Base-by-base conservation (phyloP, 2,797 vertebrate species). In the Sparus aurata region DNA sequence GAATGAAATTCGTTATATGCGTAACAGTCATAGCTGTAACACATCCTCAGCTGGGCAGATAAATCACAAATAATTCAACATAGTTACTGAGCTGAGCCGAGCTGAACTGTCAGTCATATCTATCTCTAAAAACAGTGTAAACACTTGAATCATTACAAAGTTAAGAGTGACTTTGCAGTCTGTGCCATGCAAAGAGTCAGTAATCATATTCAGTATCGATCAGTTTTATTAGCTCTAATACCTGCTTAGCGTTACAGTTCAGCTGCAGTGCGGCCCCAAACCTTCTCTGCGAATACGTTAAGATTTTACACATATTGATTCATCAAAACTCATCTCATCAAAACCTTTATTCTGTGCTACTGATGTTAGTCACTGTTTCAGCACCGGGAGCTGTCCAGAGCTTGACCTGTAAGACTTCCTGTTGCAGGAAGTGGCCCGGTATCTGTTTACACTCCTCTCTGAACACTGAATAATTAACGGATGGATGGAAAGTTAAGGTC, bases 361-460 rank as follows among this genome's bases (percentile, higher is more conserved):
- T 52, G n/a, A 2, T 25, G 3, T 47, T 9, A n/a, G 16, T 53
- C 25, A 20, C 38, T 0, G 25, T 50, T 83, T 78, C 69, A 80
- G 55, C 43, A 72, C 49, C 45, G 71, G 50, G 49, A 77, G 47
- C 66, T 80, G 10, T 66, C 58, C 68, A 11, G 12, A 63, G 9
- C 18, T 41, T 25, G 10, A 57, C 13, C 20, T 45, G 12, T 46
- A 27, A n/a, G 45, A 58, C 12, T 10, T 62, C 34, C 34, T 59
- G 10, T 7, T 45, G 41, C 20, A 55, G 47, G 79, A 20, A 69
- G 15, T 1, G 34, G 17, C 13, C 4, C 12, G 15, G 0, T 30
- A 15, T 55, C 16, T 41, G 9, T 34, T 45, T 43, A 0, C 8
- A 50, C n/a, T 5, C 1, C 3, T 23, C 22, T 62, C 15, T 23